Evolutionary conservation across 1,140 invertebrate species (phyloP).

Genomic region (Nylanderia fulva): DNA sequence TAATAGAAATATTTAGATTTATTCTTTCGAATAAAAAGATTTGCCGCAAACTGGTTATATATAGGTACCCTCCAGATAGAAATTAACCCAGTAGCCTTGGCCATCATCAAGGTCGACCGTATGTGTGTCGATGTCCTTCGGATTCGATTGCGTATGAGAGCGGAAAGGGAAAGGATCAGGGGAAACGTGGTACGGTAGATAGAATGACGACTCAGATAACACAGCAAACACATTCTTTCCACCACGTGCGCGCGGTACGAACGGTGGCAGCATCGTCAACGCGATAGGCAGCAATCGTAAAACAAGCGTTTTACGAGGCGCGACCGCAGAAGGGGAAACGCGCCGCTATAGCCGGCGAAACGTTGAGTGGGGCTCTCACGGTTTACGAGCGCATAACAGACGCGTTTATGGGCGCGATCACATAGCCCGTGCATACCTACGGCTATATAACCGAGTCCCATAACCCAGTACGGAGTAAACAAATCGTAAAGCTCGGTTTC

Average conservation of each 20-base stretch:
- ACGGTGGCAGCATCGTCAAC: conserved; percentile 80
- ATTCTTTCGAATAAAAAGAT: neutral
- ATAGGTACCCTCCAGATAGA: neutral
- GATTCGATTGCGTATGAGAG: conserved; percentile 41
- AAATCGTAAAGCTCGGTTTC: conserved; percentile 86
- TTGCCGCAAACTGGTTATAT: neutral
- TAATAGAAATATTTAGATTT: neutral
- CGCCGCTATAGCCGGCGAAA: conserved; percentile 54
- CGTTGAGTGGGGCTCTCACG: conserved; percentile 77
- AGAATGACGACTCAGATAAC: conserved; percentile 50
- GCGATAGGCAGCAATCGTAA: conserved; percentile 84
- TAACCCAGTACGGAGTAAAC: conserved; percentile 85
- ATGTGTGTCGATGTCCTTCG: conserved; percentile 29
- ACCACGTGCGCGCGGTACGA: conserved; percentile 53
- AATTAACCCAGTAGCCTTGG: conserved; percentile 14
- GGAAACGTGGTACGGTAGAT: conserved; percentile 17
- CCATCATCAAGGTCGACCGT: conserved; percentile 36
- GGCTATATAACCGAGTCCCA: conserved; percentile 83
- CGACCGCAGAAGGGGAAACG: conserved; percentile 69
- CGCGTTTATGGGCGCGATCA: conserved; percentile 86
- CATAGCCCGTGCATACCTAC: conserved; percentile 84
- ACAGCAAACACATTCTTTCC: conserved; percentile 55
- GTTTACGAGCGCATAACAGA: conserved; percentile 86
- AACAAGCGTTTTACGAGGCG: conserved; percentile 84
- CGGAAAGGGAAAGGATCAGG: conserved; percentile 52